phyloP scores from a whole-genome alignment of 2,797 vertebrate genomes.

The Tokudaia muenninki region DNA sequence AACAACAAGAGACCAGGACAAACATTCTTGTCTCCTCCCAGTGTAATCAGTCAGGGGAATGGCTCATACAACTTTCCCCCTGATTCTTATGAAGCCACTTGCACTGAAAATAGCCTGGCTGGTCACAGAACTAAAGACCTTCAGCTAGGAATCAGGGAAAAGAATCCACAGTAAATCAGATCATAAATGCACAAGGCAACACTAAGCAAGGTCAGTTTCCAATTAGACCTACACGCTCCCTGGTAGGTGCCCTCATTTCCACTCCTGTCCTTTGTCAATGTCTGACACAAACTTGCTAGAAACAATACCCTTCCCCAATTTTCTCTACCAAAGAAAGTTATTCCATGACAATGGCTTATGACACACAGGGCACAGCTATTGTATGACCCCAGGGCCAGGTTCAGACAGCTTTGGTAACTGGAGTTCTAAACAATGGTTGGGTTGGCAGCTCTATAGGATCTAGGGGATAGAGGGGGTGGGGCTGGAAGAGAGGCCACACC shows the following conservation, averaged over 20 bases:
- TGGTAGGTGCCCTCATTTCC: background rate
- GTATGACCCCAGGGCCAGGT: background rate
- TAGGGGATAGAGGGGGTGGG: background rate
- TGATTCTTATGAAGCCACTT: background rate
- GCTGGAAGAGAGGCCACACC: background rate
- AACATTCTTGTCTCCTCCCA: background rate
- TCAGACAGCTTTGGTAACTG: background rate
- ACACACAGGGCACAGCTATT: background rate
- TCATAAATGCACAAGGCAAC: conserved; percentile 7
- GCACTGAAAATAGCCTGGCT: background rate
- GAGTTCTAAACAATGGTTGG: background rate
- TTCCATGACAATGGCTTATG: background rate
- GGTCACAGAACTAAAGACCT: background rate
- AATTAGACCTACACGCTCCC: background rate
- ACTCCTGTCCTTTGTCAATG: background rate
- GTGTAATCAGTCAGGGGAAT: background rate
- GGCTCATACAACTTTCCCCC: background rate
- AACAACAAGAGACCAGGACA: background rate
- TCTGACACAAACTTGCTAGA: background rate
- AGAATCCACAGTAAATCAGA: background rate
- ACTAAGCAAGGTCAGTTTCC: background rate
- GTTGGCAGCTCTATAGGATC: background rate
- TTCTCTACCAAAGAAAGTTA: background rate
- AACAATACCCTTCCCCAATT: background rate
- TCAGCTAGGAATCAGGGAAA: background rate